phyloP scores from a whole-genome alignment of 2,797 vertebrate genomes.

The Micrastur ruficollis region DNA sequence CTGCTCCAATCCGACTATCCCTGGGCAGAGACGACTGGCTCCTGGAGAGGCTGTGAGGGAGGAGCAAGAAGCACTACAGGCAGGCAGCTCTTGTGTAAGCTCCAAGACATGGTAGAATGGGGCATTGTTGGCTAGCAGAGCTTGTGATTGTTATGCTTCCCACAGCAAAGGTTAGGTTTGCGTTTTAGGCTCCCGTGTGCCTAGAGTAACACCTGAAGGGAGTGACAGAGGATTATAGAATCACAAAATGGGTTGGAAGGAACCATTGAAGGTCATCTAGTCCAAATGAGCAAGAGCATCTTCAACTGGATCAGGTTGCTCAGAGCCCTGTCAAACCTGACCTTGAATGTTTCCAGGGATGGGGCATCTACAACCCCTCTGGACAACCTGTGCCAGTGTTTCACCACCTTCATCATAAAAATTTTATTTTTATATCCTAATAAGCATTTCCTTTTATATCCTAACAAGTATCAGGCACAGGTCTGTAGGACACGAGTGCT shows the following conservation, averaged over 20 bases:
- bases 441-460: background rate
- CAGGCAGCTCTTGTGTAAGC: background rate
- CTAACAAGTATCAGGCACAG: background rate
- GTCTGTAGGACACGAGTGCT: background rate
- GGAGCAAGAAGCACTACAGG: background rate
- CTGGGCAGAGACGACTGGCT: background rate
- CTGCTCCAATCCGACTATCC: rapidly evolving
- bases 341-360: background rate
- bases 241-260: background rate
- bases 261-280: background rate
- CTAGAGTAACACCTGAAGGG: background rate
- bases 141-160: rapidly evolving
- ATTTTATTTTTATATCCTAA: background rate
- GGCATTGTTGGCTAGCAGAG: rapidly evolving
- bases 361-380: background rate
- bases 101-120: background rate
- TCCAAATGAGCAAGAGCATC: background rate
- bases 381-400: background rate
- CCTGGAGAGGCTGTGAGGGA: background rate
- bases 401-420: background rate
- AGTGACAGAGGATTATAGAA: background rate
- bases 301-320: background rate
- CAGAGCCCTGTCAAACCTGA: background rate
- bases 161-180: background rate
- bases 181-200: background rate